phyloP scores from a whole-genome alignment of 2,113 vertebrate genomes.

The Mixornis gularis region DNA sequence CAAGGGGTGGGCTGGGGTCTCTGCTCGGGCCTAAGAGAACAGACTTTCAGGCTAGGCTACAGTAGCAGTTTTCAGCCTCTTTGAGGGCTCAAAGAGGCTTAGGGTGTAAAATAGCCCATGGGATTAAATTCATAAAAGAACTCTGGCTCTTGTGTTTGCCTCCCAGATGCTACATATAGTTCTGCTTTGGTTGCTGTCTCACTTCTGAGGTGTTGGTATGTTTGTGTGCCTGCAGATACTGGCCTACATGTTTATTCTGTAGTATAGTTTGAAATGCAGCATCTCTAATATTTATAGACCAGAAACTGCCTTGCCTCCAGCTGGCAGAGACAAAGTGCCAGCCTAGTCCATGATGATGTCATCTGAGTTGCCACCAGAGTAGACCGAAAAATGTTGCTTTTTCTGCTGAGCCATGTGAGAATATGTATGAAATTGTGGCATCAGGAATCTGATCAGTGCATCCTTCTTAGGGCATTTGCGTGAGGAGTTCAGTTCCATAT shows the following conservation, averaged over 20 bases:
- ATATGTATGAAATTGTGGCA: fast-evolving
- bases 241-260: neutral
- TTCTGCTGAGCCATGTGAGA: neutral
- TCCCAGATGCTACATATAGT: neutral
- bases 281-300: neutral
- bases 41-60: neutral
- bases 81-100: neutral
- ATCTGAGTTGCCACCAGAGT: neutral
- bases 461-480: neutral
- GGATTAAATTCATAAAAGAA: neutral
- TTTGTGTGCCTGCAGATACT: neutral
- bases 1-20: neutral
- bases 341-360: neutral
- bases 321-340: neutral
- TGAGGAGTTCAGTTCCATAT: neutral
- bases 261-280: neutral
- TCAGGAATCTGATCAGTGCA: neutral
- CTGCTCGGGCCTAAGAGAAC: neutral
- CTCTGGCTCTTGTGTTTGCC: neutral
- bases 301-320: neutral
- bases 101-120: neutral
- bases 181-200: neutral
- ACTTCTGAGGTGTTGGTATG: neutral
- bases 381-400: neutral
- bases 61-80: neutral